Percentiles rank a stretch among this genome's conserved stretches.
Conservation (phyloP, 2,797 vertebrate genomes). For the Percopsis omiscomaycus region DNA sequence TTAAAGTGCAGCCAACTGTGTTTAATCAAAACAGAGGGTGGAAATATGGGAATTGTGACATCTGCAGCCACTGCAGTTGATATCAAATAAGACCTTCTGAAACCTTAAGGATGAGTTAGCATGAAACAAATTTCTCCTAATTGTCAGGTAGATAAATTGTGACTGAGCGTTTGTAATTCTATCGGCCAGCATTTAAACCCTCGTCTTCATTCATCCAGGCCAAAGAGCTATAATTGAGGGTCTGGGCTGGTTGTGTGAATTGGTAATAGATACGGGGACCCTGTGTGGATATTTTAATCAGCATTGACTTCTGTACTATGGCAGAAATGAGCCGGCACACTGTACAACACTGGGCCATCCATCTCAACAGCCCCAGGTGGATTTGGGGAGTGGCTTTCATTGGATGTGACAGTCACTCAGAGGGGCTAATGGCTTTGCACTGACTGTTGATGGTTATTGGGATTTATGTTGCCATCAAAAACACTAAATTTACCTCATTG, state of each 20-base stretch:
- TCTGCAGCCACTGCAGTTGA: conserved; percentile 55
- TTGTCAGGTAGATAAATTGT: conserved; percentile 77
- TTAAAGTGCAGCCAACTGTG: conserved; percentile 56
- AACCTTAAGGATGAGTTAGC: conserved; percentile 75
- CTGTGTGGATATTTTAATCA: conserved; percentile 81
- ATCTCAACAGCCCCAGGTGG: conserved; percentile 62
- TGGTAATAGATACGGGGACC: conserved; percentile 76
- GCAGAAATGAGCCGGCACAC: conserved; percentile 58
- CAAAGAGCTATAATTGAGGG: conserved; percentile 73
- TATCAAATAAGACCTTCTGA: conserved; percentile 63
- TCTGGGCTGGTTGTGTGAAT: conserved; percentile 63
- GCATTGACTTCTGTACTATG: conserved; percentile 70
- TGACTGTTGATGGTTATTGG: conserved; percentile 54
- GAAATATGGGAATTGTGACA: conserved; percentile 50
- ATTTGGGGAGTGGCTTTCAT: conserved; percentile 52
- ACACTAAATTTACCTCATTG: conserved; percentile 52
- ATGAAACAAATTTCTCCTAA: conserved; percentile 79
- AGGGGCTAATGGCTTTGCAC: conserved; percentile 45
- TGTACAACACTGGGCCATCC: conserved; percentile 57
- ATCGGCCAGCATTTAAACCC: conserved; percentile 66
- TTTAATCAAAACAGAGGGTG: conserved; percentile 59
- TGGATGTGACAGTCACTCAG: conserved; percentile 63
- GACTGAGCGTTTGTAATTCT: conserved; percentile 74
- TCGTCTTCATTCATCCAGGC: conserved; percentile 64
- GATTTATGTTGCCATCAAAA: conserved; percentile 64